A percentile compares a stretch with the other conserved stretches of the same genome.
These are phyloP conservation scores for Carabus problematicus DNA, from an alignment of 2,888 invertebrate species.

Conservation along the genomic window DNA sequence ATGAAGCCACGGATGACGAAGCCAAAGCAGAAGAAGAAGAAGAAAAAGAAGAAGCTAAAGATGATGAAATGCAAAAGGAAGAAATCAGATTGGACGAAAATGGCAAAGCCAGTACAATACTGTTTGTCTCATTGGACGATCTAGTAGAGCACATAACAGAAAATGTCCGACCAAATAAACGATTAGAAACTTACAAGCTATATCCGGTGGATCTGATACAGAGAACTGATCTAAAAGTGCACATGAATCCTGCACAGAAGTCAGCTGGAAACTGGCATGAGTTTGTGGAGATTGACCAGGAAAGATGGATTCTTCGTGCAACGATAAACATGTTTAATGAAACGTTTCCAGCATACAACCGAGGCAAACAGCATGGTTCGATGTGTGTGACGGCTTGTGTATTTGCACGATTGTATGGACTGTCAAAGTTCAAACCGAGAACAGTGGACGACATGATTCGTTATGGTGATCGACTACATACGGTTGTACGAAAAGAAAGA, in stretches of 20 bases:
- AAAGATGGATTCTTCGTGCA: conserved; percentile 57
- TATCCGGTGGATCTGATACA: conserved; percentile 44
- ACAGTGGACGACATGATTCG: conserved; percentile 67
- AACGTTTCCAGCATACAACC: conserved; percentile 53
- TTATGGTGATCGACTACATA: conserved; percentile 69
- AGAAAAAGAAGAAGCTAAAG: conserved; percentile 36
- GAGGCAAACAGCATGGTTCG: conserved; percentile 63
- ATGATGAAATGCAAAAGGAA: conserved; percentile 37
- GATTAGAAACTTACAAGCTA: conserved; percentile 29
- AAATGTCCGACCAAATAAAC: conserved; percentile 53
- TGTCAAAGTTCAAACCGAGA: conserved; percentile 64
- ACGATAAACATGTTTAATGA: conserved; percentile 50
- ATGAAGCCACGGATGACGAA: background rate
- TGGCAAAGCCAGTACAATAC: conserved; percentile 53
- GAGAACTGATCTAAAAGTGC: conserved; percentile 49
- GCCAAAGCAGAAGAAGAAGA: conserved; percentile 35
- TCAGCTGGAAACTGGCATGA: conserved; percentile 54
- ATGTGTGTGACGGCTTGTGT: conserved; percentile 67
- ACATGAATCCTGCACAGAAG: conserved; percentile 48
- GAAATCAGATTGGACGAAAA: conserved; percentile 21
- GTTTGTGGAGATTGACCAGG: conserved; percentile 55
- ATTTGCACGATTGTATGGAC: conserved; percentile 65
- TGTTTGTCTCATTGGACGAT: conserved; percentile 53
- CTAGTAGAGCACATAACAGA: conserved; percentile 53
- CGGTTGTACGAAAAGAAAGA: conserved; percentile 56